phyloP scores from a whole-genome alignment of 2,797 vertebrate genomes.

The Pantherophis alleghaniensis region DNA sequence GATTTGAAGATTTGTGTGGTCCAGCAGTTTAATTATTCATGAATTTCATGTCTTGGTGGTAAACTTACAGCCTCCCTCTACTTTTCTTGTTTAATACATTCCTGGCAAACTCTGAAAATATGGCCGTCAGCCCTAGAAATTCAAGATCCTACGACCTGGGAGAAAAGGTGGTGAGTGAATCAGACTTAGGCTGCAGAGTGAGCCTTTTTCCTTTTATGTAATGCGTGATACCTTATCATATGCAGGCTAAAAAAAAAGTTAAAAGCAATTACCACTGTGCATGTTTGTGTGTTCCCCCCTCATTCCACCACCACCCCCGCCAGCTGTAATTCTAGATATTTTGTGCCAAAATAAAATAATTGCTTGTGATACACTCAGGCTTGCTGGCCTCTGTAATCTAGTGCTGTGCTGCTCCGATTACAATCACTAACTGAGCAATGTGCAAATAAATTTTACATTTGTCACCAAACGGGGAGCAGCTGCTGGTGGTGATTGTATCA shows the following conservation, averaged over 20 bases:
- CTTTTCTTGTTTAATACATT: not conserved
- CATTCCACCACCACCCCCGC: not conserved
- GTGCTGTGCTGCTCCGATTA: not conserved
- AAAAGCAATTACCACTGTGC: not conserved
- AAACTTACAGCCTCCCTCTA: not conserved
- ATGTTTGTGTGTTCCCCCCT: not conserved
- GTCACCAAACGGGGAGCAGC: not conserved
- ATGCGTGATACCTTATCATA: not conserved
- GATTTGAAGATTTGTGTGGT: not conserved
- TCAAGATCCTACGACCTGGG: not conserved
- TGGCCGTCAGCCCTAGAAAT: not conserved
- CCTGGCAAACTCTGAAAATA: not conserved
- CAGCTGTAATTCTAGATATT: not conserved
- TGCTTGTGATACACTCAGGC: not conserved
- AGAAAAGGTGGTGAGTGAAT: not conserved
- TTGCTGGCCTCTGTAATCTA: not conserved
- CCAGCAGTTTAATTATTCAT: not conserved
- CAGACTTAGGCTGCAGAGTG: not conserved
- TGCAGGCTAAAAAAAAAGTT: not conserved
- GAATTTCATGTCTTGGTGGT: not conserved
- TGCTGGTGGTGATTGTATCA: not conserved
- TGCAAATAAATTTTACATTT: not conserved
- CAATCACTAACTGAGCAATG: not conserved
- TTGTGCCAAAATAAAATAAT: constrained; percentile 5
- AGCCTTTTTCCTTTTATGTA: not conserved